Percentiles rank a stretch among this genome's conserved stretches.
These are phyloP conservation scores for Lordiphosa andalusiaca DNA, from an alignment of 2,888 invertebrate genomes.

Conservation along the genomic window DNA sequence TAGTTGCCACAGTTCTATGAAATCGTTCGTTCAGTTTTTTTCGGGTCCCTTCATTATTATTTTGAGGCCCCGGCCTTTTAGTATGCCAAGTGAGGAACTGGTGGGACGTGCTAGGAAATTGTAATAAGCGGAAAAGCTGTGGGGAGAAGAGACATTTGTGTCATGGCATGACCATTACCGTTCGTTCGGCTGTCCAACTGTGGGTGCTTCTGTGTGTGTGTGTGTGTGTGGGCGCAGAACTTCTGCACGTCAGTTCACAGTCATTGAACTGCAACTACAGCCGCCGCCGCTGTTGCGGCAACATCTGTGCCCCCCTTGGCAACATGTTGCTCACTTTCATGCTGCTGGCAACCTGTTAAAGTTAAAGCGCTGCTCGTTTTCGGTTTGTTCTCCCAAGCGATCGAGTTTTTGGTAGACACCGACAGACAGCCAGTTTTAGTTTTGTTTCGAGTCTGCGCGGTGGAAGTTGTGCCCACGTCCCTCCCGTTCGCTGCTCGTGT, in stretches of 20 bases:
- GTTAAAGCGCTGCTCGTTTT: slow-evolving; percentile 25
- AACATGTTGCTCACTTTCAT: slow-evolving; percentile 6
- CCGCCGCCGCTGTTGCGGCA: slow-evolving; percentile 25
- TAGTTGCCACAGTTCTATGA: slow-evolving; percentile 47
- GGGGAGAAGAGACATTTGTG: slow-evolving; percentile 59
- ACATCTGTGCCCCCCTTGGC: slow-evolving; percentile 8
- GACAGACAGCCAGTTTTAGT: slow-evolving; percentile 58
- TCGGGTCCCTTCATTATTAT: neutral
- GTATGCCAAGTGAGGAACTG: slow-evolving; percentile 46
- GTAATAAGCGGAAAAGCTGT: slow-evolving; percentile 69
- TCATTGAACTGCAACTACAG: slow-evolving; percentile 61
- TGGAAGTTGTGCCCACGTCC: slow-evolving; percentile 49
- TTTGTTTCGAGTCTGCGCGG: slow-evolving; percentile 64
- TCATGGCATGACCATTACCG: slow-evolving; percentile 58
- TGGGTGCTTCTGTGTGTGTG: slow-evolving; percentile 23
- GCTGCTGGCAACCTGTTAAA: slow-evolving; percentile 14
- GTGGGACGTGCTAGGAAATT: slow-evolving; percentile 62
- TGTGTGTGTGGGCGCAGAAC: slow-evolving; percentile 47
- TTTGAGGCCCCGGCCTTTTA: slow-evolving; percentile 18
- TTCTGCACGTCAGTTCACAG: slow-evolving; percentile 52
- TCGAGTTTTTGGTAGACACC: slow-evolving; percentile 52
- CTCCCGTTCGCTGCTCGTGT: slow-evolving; percentile 19
- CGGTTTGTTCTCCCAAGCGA: slow-evolving; percentile 61
- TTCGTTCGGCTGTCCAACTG: slow-evolving; percentile 57
- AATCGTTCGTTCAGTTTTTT: slow-evolving; percentile 47